Percentiles rank a stretch among this genome's conserved stretches.
Conservation (phyloP, 2,113 vertebrate species). For the Rhinoptilus africanus region DNA sequence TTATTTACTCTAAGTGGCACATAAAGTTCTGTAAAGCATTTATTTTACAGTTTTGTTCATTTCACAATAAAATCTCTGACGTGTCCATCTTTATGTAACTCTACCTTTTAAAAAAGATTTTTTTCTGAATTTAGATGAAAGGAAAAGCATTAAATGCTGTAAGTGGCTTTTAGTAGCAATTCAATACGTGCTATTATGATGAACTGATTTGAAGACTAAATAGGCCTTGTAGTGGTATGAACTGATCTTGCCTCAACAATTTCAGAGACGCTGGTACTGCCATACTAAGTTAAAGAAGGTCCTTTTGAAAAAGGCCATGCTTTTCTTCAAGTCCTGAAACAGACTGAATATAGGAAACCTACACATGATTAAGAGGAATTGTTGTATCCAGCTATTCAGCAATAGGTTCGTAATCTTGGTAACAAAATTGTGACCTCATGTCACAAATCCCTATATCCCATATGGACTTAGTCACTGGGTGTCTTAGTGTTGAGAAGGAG, state of each 20-base stretch:
- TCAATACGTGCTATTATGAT: not conserved
- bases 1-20: not conserved
- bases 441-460: not conserved
- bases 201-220: not conserved
- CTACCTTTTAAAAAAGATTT: not conserved
- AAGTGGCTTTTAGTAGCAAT: not conserved
- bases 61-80: not conserved
- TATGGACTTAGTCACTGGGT: not conserved
- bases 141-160: not conserved
- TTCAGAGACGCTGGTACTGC: not conserved
- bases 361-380: not conserved
- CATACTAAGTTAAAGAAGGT: constrained; percentile 8
- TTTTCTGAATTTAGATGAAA: not conserved
- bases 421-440: not conserved
- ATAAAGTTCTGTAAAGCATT: not conserved
- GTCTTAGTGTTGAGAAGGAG: not conserved
- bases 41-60: not conserved
- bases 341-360: not conserved
- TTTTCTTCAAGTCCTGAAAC: not conserved
- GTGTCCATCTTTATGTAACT: not conserved
- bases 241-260: not conserved
- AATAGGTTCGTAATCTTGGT: not conserved
- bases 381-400: not conserved
- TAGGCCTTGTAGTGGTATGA: not conserved
- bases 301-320: not conserved